Percentiles rank a stretch among this genome's conserved stretches.
phyloP scores from a whole-genome alignment of 2,113 vertebrate genomes.

The Theristicus caerulescens region DNA sequence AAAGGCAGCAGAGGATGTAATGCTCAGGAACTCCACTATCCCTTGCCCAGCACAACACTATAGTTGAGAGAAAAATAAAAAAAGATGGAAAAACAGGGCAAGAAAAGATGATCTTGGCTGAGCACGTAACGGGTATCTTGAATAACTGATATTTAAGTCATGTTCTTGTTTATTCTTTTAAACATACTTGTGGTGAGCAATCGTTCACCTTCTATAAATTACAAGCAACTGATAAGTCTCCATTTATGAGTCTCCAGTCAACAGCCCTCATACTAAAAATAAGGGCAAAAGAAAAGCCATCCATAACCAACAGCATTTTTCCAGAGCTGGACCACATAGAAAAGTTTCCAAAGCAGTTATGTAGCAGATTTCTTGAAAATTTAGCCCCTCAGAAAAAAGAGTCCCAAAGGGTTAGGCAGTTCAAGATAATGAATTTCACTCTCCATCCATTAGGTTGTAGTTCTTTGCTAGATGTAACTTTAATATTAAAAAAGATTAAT shows the following conservation, averaged over 20 bases:
- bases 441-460: not conserved
- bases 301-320: conserved; percentile 54
- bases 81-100: conserved; percentile 31
- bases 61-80: not conserved
- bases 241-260: conserved; percentile 31
- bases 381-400: conserved; percentile 6
- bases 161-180: conserved; percentile 20
- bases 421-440: conserved; percentile 33
- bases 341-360: conserved; percentile 40
- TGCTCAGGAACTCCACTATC: conserved; percentile 24
- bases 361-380: conserved; percentile 37
- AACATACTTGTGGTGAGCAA: not conserved
- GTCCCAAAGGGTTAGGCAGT: conserved; percentile 11
- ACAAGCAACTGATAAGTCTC: conserved; percentile 45
- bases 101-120: conserved; percentile 11
- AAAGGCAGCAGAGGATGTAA: not conserved
- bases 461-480: conserved; percentile 33
- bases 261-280: not conserved
- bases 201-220: conserved; percentile 59
- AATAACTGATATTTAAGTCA: conserved; percentile 40
- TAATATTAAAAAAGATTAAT: conserved; percentile 23
- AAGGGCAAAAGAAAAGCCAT: not conserved
- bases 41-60: conserved; percentile 41
- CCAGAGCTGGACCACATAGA: conserved; percentile 13
- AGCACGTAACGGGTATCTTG: not conserved